Conservation (phyloP, 2,888 invertebrate genomes). For the Anodontia alba region DNA sequence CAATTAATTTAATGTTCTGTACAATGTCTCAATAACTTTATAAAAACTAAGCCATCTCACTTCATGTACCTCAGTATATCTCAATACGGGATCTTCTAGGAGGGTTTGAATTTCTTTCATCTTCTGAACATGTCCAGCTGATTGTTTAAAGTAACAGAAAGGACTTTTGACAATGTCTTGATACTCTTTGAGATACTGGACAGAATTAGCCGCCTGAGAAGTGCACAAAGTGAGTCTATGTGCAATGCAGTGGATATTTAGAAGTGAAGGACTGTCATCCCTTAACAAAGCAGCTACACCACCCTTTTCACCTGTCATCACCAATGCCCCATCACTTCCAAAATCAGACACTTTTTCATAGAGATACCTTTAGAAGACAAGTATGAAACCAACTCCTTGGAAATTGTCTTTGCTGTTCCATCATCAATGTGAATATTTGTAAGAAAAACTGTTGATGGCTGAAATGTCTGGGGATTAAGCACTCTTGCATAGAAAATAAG, state of each 20-base stretch:
- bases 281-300: slow-evolving; percentile 26
- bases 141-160: slow-evolving; percentile 31
- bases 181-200: slow-evolving; percentile 21
- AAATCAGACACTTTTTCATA: slow-evolving; percentile 19
- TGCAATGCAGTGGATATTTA: slow-evolving; percentile 31
- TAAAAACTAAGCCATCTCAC: neutral
- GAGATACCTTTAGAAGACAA: too few relatives aligned
- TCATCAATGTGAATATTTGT: too few relatives aligned
- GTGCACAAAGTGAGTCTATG: slow-evolving; percentile 24
- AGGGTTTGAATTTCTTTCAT: slow-evolving; percentile 19
- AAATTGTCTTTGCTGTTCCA: too few relatives aligned
- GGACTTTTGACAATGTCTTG: slow-evolving; percentile 23
- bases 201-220: slow-evolving; percentile 21
- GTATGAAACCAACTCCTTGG: too few relatives aligned
- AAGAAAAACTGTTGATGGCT: too few relatives aligned
- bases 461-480: too few relatives aligned
- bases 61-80: neutral
- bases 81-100: slow-evolving; percentile 9
- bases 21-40: neutral
- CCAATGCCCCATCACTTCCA: slow-evolving; percentile 26
- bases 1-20: neutral
- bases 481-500: too few relatives aligned
- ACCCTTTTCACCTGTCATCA: slow-evolving; percentile 28
- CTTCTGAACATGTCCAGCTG: slow-evolving; percentile 2
- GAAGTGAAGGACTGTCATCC: slow-evolving; percentile 18